Conservation (phyloP, 2,113 vertebrate species). For the Carassius auratus region DNA sequence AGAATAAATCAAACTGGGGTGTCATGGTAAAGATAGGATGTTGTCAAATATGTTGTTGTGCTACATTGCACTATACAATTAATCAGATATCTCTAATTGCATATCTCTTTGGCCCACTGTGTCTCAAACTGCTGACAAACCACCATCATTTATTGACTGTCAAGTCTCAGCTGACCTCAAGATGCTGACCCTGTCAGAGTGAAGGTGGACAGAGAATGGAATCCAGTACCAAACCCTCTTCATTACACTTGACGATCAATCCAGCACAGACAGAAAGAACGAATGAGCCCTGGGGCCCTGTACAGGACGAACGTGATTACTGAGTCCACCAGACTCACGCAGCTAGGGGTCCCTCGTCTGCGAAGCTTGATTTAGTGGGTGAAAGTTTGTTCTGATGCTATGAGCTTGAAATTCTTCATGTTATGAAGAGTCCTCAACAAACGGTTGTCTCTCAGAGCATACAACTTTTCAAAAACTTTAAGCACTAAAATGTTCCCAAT, state of each 20-base stretch:
- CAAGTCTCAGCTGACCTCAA: constrained; percentile 11
- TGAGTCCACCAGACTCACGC: not conserved
- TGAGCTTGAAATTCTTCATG: constrained; percentile 9
- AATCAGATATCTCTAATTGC: not conserved
- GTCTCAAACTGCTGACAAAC: not conserved
- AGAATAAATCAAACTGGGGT: not conserved
- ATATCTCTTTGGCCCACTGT: not conserved
- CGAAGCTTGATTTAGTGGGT: not conserved
- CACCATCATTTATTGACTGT: not conserved
- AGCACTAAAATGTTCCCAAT: not conserved
- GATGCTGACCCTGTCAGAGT: not conserved
- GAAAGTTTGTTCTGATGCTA: not conserved
- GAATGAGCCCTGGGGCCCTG: not conserved
- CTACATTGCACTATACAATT: not conserved
- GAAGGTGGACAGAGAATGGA: not conserved
- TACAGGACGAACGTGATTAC: constrained; percentile 4
- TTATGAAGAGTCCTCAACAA: not conserved
- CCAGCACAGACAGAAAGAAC: not conserved
- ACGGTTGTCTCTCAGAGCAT: not conserved
- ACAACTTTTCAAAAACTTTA: not conserved
- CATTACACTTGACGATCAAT: constrained; percentile 1
- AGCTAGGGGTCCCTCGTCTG: not conserved
- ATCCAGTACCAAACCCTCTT: not conserved
- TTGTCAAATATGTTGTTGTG: not conserved
- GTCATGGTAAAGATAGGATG: not conserved